A percentile compares a stretch with the other conserved stretches of the same genome.
These are phyloP conservation scores for Stegostoma tigrinum DNA, from an alignment of 2,113 vertebrate genomes.

Conservation along the genomic window DNA sequence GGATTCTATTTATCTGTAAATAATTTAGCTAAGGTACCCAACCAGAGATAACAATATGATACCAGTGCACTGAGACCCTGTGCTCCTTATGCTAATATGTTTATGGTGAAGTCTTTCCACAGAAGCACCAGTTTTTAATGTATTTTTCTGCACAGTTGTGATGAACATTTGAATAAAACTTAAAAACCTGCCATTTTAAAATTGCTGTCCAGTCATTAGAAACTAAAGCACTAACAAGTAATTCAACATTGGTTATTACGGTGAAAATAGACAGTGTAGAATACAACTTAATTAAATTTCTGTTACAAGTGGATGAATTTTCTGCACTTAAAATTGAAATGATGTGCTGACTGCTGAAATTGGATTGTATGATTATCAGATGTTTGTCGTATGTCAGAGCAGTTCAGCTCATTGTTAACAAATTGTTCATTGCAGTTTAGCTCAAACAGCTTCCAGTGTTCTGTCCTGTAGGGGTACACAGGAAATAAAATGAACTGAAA, in stretches of 20 bases:
- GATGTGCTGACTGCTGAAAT: neutral
- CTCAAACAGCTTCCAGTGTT: neutral
- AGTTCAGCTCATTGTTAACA: neutral
- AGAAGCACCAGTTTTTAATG: neutral
- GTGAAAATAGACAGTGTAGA: neutral
- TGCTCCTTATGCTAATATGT: neutral
- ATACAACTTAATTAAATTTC: neutral
- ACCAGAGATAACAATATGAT: neutral
- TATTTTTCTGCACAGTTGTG: neutral
- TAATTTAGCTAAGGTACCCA: neutral
- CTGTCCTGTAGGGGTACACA: neutral
- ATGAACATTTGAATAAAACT: neutral
- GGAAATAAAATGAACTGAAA: neutral
- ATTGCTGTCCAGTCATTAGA: neutral
- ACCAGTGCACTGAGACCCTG: neutral
- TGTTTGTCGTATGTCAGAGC: neutral
- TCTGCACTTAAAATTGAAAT: neutral
- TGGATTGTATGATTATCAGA: neutral
- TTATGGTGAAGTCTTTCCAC: neutral
- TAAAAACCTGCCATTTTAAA: neutral
- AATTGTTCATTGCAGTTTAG: neutral
- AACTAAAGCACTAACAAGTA: neutral
- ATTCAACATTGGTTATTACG: neutral
- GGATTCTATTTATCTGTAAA: too few species aligned
- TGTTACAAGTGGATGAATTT: neutral